Base-by-base conservation (phyloP, 2,113 vertebrate genomes). In the Corythoichthys intestinalis region DNA sequence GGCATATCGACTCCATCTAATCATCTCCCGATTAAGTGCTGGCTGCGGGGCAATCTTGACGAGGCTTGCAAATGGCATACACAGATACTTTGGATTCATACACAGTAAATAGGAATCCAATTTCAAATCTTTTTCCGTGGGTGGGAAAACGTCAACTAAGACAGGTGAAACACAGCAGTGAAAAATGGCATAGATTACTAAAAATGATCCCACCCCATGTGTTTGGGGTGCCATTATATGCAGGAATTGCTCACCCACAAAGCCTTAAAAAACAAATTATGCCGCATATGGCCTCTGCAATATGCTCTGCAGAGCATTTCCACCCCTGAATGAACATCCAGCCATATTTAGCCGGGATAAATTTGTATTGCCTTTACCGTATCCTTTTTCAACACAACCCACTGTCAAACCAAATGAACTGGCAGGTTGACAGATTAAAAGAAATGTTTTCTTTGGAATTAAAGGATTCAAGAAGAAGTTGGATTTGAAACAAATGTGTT, bases 21-120 rank as follows among this genome's bases (percentile, higher is more conserved):
- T 81, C 83, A 87, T 83, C 77, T 83, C 80, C 78, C 79, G 83
- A 89, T 88, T 87, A 88, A 68, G 71, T 72, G 50, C 28, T 67
- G 62, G 53, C 81, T 80, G 82, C 20, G 20, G 80, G 78, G 87
- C 58, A 72, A 66, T 72, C 56, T 44, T 17, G 34, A 69, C 62
- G 39, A 28, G 28, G n/a, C 37, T 68, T 67, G 70, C 72, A 73
- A 63, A 64, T 47, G 49, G 44, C 73, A 68, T 49, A 69, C 15
- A 17, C 59, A 77, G 41, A 71, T 66, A 46, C 50, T 65, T 10
- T 17, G 0, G 60, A 59, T 70, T 69, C 20, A 47, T 9, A 8
- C 41, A 38, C 59, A 41, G 0, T 46, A 73, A 56, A 70, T 34
- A 50, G 11, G 61, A 28, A 59, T 63, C 34, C 17, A 44, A 15